Evolutionary conservation across 1,140 invertebrate genomes (phyloP), one percentile per base, ranked within the genome.

Genomic region (Drosophila novamexicana): DNA sequence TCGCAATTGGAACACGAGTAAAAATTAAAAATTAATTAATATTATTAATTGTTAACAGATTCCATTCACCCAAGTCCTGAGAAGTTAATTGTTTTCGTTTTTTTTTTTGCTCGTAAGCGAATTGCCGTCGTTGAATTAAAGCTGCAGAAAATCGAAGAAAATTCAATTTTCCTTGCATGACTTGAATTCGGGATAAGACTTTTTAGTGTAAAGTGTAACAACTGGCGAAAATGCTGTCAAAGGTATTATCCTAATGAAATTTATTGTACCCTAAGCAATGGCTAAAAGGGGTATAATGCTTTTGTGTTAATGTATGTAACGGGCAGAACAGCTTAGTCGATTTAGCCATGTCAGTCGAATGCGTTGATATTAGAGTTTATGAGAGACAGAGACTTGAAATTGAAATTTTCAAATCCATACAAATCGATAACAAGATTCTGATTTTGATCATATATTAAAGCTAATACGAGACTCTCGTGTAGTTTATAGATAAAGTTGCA

Each of bases 1-100:
- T 29, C 22, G 47, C 47, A 29, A 49, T 49, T 49, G 29, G 32
- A 49, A 49, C 47, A 29, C 18, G 47, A 49, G 47, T 49, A 18
- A 49, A 49, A 45, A 47, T 57, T 66, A 57, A 66, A 66, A 66
- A 66, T 39, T 47, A 44, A 47, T 37, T 57, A 57, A 66, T 66
- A 57, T 49, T 47, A n/a, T 47, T 16, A 57, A 66, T 57, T 54
- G 53, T 22, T 39, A 37, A 45, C 53, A 29, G 42, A 57, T 18
- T 44, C 18, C 22, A 12, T 34, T 14, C 4, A 18, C 16, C 18
- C 45, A 49, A 49, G 16, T 18, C 47, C 22, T 22, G 22, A 18
- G 22, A 49, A 49, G 47, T 49, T 49, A 18, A 49, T 49, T 49
- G 14, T n/a, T 49, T 18, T 49, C 47, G 29, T 29, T 29, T 12